Percentiles rank a stretch among this genome's conserved stretches.
phyloP scores from a whole-genome alignment of 2,113 vertebrate species.

The Nettapus auritus region DNA sequence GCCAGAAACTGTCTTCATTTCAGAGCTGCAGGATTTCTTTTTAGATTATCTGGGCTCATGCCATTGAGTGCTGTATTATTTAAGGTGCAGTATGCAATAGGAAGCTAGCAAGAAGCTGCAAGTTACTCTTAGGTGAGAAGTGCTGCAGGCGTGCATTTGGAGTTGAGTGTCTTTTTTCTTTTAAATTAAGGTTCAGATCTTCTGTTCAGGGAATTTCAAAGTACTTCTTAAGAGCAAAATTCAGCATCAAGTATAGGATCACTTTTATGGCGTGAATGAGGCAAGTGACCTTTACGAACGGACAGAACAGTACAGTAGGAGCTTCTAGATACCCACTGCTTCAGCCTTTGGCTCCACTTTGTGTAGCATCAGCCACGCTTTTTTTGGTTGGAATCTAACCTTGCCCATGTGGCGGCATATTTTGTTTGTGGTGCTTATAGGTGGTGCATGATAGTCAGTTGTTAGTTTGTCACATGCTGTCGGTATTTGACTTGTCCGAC shows the following conservation, averaged over 20 bases:
- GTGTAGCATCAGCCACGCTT: rapidly evolving
- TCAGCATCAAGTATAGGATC: neutral
- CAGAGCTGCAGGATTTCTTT: neutral
- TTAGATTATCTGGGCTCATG: neutral
- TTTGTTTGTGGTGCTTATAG: neutral
- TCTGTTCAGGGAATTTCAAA: neutral
- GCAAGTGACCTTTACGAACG: neutral
- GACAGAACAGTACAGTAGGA: neutral
- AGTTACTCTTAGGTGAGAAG: neutral
- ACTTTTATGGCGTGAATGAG: neutral
- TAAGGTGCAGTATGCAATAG: neutral
- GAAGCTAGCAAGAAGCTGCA: neutral
- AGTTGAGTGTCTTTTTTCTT: neutral
- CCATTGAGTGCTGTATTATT: neutral
- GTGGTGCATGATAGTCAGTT: neutral
- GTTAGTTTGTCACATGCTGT: neutral
- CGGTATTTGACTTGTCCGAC: neutral
- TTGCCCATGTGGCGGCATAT: neutral
- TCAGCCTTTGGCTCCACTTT: neutral
- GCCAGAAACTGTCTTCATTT: neutral
- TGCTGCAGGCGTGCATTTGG: neutral
- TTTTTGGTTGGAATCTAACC: neutral
- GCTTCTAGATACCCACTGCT: neutral
- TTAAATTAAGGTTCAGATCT: neutral
- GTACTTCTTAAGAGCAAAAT: neutral